Base-by-base conservation (phyloP, 2,113 vertebrate genomes). In the Brachypteracias leptosomus region DNA sequence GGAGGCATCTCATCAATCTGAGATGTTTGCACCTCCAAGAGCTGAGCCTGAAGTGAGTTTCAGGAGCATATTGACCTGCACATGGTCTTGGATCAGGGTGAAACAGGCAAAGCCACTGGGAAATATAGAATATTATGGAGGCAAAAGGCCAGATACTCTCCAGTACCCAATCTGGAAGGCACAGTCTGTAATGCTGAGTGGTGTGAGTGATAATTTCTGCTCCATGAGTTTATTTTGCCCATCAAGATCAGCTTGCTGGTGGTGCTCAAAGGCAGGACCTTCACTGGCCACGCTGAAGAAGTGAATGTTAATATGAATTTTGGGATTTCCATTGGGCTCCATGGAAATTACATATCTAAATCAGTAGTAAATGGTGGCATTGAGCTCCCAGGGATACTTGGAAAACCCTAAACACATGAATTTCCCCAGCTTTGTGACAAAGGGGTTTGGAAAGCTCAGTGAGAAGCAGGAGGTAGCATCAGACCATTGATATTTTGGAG, bases 141-240 rank as follows among this genome's bases (percentile, higher is more conserved):
- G 70, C 2, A 46, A 36, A 93, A 65, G 59, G 35, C 49, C 4
- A 9, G 42, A 28, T 70, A 17, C 24, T 63, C 14, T 58, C 61
- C 7, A n/a, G 31, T 36, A 31, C 11, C 35, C 15, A 12, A 44
- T 54, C 16, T 57, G 10, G 42, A 70, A 80, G 28, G 36, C 9
- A 3, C n/a, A 62, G 57, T 66, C 31, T 55, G 28, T 67, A 36
- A 40, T 15, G 29, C 4, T 0, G 0, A 33, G 29, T 9, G 44
- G 19, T 0, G 2, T 0, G 0, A 59, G 10, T 46, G 26, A 6
- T 52, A 19, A 74, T 20, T 68, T 58, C 1, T 6, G 12, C 55
- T 71, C 24, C n/a, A 29, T 67, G 38, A 1, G 1, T 72, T 82
- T 88, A 31, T 71, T 71, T 85, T 89, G 40, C 22, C 11, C 2